A percentile compares a stretch with the other conserved stretches of the same genome.
Conservation (phyloP, 2,113 vertebrate genomes). For the Semicossyphus pulcher region DNA sequence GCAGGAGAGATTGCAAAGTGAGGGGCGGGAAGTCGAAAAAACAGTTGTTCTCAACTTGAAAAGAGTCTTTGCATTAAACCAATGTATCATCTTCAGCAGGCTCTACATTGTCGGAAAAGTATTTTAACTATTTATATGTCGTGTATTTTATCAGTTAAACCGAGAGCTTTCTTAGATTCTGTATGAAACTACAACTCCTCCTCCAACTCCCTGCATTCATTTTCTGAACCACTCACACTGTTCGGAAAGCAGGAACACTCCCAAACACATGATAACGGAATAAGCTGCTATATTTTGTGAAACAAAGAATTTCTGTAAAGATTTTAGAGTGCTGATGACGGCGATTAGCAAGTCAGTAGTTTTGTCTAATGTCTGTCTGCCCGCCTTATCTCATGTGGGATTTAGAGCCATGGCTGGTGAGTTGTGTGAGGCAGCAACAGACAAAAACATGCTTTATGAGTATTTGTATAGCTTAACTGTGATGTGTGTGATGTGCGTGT, state of each 20-base stretch:
- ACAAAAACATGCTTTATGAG: slow-evolving; percentile 7
- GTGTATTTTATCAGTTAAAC: slow-evolving; percentile 5
- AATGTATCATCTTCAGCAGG: slow-evolving; percentile 14
- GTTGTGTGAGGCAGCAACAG: not conserved
- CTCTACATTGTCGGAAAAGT: not conserved
- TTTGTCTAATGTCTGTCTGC: not conserved
- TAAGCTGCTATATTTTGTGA: slow-evolving; percentile 5
- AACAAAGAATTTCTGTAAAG: not conserved
- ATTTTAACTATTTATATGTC: slow-evolving; percentile 41
- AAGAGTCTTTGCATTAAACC: not conserved
- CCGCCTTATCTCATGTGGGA: not conserved
- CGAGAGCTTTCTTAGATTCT: slow-evolving; percentile 18
- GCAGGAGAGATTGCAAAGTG: not conserved
- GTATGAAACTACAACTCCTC: slow-evolving; percentile 6
- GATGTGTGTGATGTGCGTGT: not conserved
- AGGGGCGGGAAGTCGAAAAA: not conserved
- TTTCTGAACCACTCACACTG: slow-evolving; percentile 18
- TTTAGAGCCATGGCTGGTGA: not conserved
- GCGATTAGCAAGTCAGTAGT: not conserved
- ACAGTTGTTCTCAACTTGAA: slow-evolving; percentile 3
- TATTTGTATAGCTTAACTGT: slow-evolving; percentile 51
- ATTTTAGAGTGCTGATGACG: slow-evolving; percentile 11
- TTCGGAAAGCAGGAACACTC: slow-evolving; percentile 29
- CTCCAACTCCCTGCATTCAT: not conserved
- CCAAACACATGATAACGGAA: not conserved